Evolutionary conservation across 2,113 vertebrate species (phyloP).

Genomic region (Herpailurus yagouaroundi): DNA sequence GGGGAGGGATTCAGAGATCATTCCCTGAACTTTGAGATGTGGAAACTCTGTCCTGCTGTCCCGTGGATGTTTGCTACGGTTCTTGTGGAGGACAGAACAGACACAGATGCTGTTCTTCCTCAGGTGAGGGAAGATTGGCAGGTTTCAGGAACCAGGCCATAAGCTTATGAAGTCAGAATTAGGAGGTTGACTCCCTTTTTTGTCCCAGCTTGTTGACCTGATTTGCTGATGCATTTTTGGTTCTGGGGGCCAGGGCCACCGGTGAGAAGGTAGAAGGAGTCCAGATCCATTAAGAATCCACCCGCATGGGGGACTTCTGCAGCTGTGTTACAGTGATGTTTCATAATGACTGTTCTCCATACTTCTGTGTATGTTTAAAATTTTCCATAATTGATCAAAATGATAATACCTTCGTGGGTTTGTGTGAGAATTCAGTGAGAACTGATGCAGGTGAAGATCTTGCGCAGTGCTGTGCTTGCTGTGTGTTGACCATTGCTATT

Average conservation of each 20-base stretch:
- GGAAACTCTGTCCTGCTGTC: neutral
- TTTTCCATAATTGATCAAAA: neutral
- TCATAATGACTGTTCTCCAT: neutral
- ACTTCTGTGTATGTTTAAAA: neutral
- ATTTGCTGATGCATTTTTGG: neutral
- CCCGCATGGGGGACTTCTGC: neutral
- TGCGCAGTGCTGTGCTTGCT: neutral
- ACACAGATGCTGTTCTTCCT: neutral
- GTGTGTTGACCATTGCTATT: neutral
- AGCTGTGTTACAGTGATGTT: neutral
- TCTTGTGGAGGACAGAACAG: neutral
- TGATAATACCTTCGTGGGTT: neutral
- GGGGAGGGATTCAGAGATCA: neutral
- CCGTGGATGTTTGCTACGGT: rapidly evolving
- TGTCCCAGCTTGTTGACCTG: neutral
- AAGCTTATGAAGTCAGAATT: neutral
- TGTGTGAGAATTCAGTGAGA: neutral
- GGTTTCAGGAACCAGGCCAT: neutral
- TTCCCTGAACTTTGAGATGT: neutral
- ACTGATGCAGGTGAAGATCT: neutral
- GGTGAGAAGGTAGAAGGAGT: neutral
- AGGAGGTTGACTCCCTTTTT: neutral
- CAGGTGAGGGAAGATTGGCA: neutral
- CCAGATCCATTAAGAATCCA: neutral
- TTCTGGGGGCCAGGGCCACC: neutral